Evolutionary conservation across 2,888 invertebrate species (phyloP).

Genomic region (Sminthurides aquaticus): DNA sequence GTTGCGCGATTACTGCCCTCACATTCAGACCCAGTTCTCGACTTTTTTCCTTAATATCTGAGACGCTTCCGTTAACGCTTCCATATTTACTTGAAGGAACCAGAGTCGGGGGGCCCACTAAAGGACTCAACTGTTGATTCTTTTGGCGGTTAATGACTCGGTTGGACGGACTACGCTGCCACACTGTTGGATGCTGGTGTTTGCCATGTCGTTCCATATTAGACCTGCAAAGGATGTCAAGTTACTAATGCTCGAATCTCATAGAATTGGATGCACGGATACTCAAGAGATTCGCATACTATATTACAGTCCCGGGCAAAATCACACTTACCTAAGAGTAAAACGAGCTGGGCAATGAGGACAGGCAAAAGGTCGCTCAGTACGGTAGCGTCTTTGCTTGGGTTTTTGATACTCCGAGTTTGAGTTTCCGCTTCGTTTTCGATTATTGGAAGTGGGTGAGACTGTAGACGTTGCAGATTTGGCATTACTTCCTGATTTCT

Average conservation of each 20-base stretch:
- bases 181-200: constrained; percentile 84
- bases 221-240: constrained; percentile 50
- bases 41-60: constrained; percentile 27
- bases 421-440: constrained; percentile 11
- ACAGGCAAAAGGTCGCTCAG: constrained; percentile 83
- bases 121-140: constrained; percentile 28
- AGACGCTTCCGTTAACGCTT: constrained; percentile 20
- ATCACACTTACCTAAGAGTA: constrained; percentile 57
- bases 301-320: background rate
- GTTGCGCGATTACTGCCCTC: constrained; percentile 60
- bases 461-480: constrained; percentile 19
- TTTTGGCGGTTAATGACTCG: constrained; percentile 37
- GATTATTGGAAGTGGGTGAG: constrained; percentile 23
- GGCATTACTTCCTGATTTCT: constrained; percentile 9
- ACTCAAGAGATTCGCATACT: too few species aligned
- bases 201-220: constrained; percentile 93
- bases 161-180: constrained; percentile 64
- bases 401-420: constrained; percentile 57
- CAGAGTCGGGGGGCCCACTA: constrained; percentile 27
- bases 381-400: constrained; percentile 79
- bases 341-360: constrained; percentile 84
- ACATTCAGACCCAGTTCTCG: constrained; percentile 56
- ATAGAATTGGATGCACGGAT: background rate
- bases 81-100: constrained; percentile 33
- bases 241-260: background rate